Evolutionary conservation across 2,113 vertebrate species (phyloP).

Genomic region (Sprattus sprattus): DNA sequence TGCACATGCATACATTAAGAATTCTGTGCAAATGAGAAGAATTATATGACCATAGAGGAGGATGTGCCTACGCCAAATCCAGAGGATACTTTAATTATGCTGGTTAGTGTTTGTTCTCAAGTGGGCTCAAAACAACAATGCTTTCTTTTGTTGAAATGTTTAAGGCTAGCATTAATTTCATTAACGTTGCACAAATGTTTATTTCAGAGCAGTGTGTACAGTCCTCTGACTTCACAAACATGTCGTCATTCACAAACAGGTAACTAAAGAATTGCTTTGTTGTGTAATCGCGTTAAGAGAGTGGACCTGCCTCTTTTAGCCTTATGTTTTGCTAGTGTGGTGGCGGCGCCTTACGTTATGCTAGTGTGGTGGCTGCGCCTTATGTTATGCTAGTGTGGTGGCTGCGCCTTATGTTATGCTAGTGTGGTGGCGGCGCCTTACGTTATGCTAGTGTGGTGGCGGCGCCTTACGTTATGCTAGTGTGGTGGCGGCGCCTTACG

Average conservation of each 20-base stretch:
- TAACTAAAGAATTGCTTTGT: neutral
- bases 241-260: neutral
- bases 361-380: constrained; percentile 25
- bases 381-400: neutral
- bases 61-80: constrained; percentile 26
- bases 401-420: constrained; percentile 19
- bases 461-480: constrained; percentile 14
- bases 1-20: constrained; percentile 78
- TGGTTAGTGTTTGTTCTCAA: constrained; percentile 20
- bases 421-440: constrained; percentile 28
- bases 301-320: constrained; percentile 8
- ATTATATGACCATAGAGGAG: constrained; percentile 49
- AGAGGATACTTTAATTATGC: constrained; percentile 37
- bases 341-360: constrained; percentile 20
- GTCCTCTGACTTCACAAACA: neutral
- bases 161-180: neutral
- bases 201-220: neutral
- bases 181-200: neutral
- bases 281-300: neutral
- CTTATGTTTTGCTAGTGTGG: neutral
- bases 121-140: neutral
- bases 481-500: constrained; percentile 30
- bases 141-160: neutral
- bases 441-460: neutral
- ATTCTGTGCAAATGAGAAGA: constrained; percentile 62